A percentile compares a stretch with the other conserved stretches of the same genome.
phyloP scores from a whole-genome alignment of 1,140 invertebrate genomes.

The Aplysia californica region DNA sequence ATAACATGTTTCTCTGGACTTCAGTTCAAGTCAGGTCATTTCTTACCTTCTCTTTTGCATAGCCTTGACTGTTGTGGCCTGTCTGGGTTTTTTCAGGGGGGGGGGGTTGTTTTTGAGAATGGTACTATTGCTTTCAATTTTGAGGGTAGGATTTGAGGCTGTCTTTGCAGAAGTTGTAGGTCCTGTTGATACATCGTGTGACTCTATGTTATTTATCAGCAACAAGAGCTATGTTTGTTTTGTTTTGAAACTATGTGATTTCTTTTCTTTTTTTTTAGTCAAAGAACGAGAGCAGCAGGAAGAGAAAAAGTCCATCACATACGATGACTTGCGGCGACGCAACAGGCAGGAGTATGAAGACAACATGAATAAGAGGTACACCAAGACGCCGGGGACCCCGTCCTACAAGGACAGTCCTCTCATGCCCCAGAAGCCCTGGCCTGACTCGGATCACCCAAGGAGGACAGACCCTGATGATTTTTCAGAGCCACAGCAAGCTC shows the following conservation, averaged over 20 bases:
- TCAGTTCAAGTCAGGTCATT: too few species aligned
- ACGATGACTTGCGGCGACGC: conserved; percentile 20
- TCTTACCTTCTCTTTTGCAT: too few species aligned
- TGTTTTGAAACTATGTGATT: background rate
- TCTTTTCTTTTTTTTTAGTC: conserved; percentile 5
- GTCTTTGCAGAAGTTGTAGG: too few species aligned
- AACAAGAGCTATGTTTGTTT: background rate
- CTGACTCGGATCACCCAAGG: too few species aligned
- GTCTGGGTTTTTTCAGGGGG: too few species aligned
- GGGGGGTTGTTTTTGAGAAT: too few species aligned
- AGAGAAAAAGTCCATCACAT: conserved; percentile 15
- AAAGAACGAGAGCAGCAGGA: background rate
- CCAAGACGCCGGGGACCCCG: background rate
- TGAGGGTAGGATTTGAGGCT: too few species aligned
- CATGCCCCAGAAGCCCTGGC: background rate
- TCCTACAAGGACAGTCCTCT: conserved; percentile 12
- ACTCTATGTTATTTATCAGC: background rate
- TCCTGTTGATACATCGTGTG: too few species aligned
- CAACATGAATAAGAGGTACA: background rate
- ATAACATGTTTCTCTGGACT: too few species aligned
- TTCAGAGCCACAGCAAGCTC: background rate
- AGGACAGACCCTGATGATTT: background rate
- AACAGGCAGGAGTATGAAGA: conserved; percentile 26
- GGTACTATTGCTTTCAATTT: too few species aligned
- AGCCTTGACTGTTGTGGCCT: too few species aligned